phyloP scores from a whole-genome alignment of 2,888 invertebrate genomes.

The Troides aeacus region DNA sequence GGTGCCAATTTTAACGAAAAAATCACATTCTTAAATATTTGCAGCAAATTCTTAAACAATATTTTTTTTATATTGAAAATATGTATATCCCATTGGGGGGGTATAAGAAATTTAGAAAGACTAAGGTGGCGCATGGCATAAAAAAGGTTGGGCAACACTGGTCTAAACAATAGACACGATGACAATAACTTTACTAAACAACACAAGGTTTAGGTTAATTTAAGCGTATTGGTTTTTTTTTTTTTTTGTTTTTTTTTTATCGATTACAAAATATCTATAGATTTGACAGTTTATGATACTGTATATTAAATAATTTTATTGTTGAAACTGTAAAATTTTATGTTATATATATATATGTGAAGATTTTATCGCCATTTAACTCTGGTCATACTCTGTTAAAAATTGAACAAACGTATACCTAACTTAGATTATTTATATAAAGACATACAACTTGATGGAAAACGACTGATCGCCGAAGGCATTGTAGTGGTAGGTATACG shows the following conservation, averaged over 20 bases:
- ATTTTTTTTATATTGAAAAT: too few relatives aligned
- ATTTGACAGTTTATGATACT: too few relatives aligned
- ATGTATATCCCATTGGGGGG: too few relatives aligned
- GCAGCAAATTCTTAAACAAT: too few relatives aligned
- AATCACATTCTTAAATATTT: too few relatives aligned
- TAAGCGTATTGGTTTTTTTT: not conserved
- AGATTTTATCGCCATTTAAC: conserved; percentile 9
- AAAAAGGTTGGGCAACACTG: too few relatives aligned
- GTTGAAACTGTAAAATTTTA: not conserved
- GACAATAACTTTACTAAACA: conserved; percentile 13
- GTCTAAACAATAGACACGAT: conserved; percentile 5
- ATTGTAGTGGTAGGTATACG: conserved; percentile 5
- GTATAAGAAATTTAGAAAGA: too few relatives aligned
- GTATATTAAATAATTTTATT: too few relatives aligned
- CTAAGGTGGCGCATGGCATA: too few relatives aligned
- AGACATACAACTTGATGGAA: conserved; percentile 5
- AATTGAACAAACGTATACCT: conserved; percentile 11
- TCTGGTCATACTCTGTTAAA: conserved; percentile 2
- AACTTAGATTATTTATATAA: not conserved
- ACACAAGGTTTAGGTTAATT: not conserved
- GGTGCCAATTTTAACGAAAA: too few relatives aligned
- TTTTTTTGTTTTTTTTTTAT: too few relatives aligned
- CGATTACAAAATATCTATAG: too few relatives aligned
- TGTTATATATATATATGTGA: conserved; percentile 2
- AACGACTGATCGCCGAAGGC: conserved; percentile 31